phyloP scores from a whole-genome alignment of 2,113 vertebrate genomes.

The Poeciliopsis retropinna region DNA sequence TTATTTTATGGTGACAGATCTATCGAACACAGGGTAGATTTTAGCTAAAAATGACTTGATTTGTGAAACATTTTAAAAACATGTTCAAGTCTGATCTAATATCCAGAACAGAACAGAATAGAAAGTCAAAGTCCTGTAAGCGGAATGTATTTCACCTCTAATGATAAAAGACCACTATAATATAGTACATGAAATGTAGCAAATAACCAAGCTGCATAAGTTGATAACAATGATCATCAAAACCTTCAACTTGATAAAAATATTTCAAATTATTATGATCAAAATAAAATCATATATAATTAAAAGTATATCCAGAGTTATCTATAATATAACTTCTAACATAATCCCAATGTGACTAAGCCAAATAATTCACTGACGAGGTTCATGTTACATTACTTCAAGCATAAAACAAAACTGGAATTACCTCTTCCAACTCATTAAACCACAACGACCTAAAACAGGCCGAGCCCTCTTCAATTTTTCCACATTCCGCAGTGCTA shows the following conservation, averaged over 20 bases:
- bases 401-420: constrained; percentile 18
- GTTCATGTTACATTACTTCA: constrained; percentile 49
- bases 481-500: background rate
- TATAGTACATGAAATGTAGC: background rate
- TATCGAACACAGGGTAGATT: background rate
- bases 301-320: constrained; percentile 10
- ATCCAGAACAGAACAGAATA: background rate
- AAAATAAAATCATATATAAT: background rate
- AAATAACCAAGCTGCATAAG: background rate
- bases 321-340: constrained; percentile 9
- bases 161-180: background rate
- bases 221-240: background rate
- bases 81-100: background rate
- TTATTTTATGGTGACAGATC: background rate
- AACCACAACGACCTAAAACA: constrained; percentile 9
- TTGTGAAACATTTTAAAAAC: no score
- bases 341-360: constrained; percentile 8
- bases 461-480: background rate
- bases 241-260: background rate
- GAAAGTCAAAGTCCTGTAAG: background rate
- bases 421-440: constrained; percentile 10
- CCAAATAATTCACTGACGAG: constrained; percentile 30
- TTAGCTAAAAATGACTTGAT: background rate
- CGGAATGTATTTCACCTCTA: background rate
- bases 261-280: constrained; percentile 6